Evolutionary conservation across 2,797 vertebrate species (phyloP), one percentile per base, ranked within the genome.

Genomic region (Centropyge bicolor): DNA sequence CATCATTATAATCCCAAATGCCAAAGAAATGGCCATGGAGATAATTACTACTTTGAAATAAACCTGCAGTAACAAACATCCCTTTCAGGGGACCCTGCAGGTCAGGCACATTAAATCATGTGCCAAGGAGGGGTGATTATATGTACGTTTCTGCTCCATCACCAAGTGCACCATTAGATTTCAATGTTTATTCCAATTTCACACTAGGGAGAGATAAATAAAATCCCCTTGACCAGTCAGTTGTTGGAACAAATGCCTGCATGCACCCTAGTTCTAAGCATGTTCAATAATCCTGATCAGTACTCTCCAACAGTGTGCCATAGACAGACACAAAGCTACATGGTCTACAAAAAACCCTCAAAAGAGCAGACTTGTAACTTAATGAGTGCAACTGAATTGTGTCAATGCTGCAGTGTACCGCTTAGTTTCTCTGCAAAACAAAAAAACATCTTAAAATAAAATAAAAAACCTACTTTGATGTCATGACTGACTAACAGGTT

Each of bases 221-320:
- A 74, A 67, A 74, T 59, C 17, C 46, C 45, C 24, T 7, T 4
- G 3, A 24, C 17, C n/a, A 20, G n/a, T 36, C 41, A 56, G 38
- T 22, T 63, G 66, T 19, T 27, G 22, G 70, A 74, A 80, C 49
- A 78, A 72, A 69, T n/a, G 9, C 13, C 40, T 49, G 52, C n/a
- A n/a, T n/a, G 22, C 67, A 55, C 66, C n/a, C 45, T 7, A 10
- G 3, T 55, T 56, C 43, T 10, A 46, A 48, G 12, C 20, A 43
- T 24, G 11, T 19, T n/a, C 56, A 68, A 66, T 59, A 59, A 67
- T 35, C 22, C 19, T 52, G 43, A 2, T 51, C 17, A 41, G 5
- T 52, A 38, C 51, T 64, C 62, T 24, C 46, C 22, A 38, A 10
- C 4, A 36, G 56, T 61, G 8, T 45, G 38, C 31, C 10, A 3